A percentile compares a stretch with the other conserved stretches of the same genome.
Conservation (phyloP, 2,797 vertebrate genomes). For the Leontopithecus rosalia region DNA sequence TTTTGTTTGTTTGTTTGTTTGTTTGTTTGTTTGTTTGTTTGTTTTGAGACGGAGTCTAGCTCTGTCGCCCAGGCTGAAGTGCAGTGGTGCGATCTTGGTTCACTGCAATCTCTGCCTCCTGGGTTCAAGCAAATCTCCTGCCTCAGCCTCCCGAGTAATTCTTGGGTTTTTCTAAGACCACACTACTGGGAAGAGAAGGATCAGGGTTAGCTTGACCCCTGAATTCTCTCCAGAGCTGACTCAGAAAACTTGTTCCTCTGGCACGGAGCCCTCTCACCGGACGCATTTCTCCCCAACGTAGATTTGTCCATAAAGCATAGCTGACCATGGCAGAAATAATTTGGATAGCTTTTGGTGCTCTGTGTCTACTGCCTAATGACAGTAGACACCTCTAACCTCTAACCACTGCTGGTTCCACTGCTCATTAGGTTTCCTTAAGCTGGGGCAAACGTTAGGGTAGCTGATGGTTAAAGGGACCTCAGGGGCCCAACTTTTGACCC, state of each 20-base stretch:
- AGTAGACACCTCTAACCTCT: too few species aligned
- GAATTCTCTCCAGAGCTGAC: background rate
- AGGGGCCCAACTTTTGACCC: background rate
- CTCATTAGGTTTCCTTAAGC: background rate
- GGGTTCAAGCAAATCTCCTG: too few species aligned
- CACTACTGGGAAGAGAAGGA: background rate
- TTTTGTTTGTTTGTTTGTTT: background rate
- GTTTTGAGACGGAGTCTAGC: too few species aligned
- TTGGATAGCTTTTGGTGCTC: background rate
- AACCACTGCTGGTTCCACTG: background rate
- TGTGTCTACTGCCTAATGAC: background rate
- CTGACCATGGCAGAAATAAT: background rate
- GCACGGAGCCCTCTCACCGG: background rate
- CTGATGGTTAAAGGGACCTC: background rate
- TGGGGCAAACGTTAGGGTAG: background rate
- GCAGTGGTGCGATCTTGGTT: too few species aligned
- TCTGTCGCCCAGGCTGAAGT: too few species aligned
- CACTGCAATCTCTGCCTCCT: too few species aligned
- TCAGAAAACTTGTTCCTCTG: conserved; percentile 12
- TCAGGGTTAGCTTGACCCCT: conserved; percentile 25
- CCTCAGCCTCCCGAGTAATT: too few species aligned
- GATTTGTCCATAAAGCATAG: background rate
- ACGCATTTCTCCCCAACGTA: background rate
- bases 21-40: background rate
- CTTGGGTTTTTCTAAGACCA: background rate